Percentiles rank a stretch among this genome's conserved stretches.
Evolutionary conservation across 1,140 invertebrate genomes (phyloP).

Genomic region (Bombus soroeensis): DNA sequence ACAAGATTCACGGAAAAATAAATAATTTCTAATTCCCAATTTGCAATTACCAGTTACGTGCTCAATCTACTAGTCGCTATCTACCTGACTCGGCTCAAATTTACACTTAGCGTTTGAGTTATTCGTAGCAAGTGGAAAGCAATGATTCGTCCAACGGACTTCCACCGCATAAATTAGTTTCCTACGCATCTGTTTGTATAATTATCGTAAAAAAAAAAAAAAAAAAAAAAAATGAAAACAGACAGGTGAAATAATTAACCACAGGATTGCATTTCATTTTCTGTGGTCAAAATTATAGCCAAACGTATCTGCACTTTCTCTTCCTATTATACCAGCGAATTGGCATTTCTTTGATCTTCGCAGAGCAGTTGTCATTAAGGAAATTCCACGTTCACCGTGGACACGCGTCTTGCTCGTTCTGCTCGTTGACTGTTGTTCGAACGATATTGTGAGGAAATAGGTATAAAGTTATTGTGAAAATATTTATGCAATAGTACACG

Average conservation of each 20-base stretch:
- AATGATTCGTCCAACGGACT: not conserved
- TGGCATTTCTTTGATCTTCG: conserved; percentile 15
- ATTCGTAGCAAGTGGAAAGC: not conserved
- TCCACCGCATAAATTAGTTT: not conserved
- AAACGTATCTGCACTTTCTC: conserved; percentile 3
- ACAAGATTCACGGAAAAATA: not conserved
- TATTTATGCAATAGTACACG: not conserved
- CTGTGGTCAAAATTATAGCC: not conserved
- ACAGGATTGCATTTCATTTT: not conserved
- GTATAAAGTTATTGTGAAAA: not conserved
- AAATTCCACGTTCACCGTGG: not conserved
- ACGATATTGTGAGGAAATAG: not conserved
- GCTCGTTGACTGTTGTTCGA: not conserved
- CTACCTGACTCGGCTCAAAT: not conserved
- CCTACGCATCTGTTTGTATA: not conserved
- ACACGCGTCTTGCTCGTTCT: not conserved
- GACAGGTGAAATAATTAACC: too few relatives aligned
- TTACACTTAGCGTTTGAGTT: not conserved
- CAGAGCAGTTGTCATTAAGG: not conserved
- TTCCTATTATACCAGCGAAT: conserved; percentile 13
- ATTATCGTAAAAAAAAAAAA: not conserved
- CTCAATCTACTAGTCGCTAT: not conserved
- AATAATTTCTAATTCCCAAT: not conserved
- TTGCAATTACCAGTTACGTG: not conserved
- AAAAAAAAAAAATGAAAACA: not conserved